A percentile compares a stretch with the other conserved stretches of the same genome.
Conservation (phyloP, 2,797 vertebrate species). For the Triplophysa bombifrons region DNA sequence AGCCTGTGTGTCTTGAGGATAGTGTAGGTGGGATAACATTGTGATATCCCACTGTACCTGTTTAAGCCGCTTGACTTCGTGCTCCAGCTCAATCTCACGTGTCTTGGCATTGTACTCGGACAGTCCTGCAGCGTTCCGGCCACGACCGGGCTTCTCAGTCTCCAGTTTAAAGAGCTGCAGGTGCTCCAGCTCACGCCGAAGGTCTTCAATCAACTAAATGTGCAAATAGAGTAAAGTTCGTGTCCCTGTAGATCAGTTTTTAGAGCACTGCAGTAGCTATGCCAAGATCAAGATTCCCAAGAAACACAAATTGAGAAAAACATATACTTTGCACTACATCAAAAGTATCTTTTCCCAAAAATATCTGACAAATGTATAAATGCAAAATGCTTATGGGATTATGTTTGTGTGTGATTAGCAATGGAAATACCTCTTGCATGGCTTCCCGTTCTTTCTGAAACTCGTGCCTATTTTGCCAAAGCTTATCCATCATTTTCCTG, state of each 20-base stretch:
- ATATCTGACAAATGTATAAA: neutral
- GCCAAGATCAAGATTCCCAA: neutral
- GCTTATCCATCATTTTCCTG: slow-evolving; percentile 97
- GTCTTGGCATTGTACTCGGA: slow-evolving; percentile 87
- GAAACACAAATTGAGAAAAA: neutral
- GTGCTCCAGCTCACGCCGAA: slow-evolving; percentile 93
- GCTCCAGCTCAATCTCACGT: slow-evolving; percentile 93
- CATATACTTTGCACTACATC: neutral
- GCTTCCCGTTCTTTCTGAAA: slow-evolving; percentile 96
- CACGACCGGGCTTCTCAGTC: slow-evolving; percentile 82
- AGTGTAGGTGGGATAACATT: neutral
- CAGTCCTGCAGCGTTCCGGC: slow-evolving; percentile 81
- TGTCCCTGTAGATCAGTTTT: neutral
- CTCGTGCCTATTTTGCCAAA: slow-evolving; percentile 90
- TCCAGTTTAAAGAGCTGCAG: slow-evolving; percentile 94
- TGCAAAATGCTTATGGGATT: neutral
- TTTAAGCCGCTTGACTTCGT: slow-evolving; percentile 91
- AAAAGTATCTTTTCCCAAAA: neutral
- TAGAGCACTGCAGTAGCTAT: neutral
- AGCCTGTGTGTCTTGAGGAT: neutral
- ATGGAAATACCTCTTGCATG: slow-evolving; percentile 89
- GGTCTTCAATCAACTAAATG: slow-evolving; percentile 90
- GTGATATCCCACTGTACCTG: slow-evolving; percentile 75
- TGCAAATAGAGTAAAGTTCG: slow-evolving; percentile 6
- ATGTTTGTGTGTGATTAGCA: neutral